These are phyloP conservation scores for Datnioides undecimradiatus DNA, from an alignment of 2,113 vertebrate species.

Conservation along the genomic window DNA sequence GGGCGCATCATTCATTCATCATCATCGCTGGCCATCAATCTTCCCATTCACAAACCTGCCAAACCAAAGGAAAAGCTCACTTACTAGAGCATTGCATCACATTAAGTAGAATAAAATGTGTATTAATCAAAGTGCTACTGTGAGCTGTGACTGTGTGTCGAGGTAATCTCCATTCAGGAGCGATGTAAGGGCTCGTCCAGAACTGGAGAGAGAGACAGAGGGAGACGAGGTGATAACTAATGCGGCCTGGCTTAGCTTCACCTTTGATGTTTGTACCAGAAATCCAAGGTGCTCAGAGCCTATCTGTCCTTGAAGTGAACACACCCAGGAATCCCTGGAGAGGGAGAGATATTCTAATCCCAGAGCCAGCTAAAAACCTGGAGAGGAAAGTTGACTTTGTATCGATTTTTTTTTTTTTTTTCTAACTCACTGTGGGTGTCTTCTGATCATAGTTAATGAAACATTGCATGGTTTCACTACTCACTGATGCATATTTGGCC, in stretches of 20 bases:
- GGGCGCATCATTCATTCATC: slow-evolving; percentile 22
- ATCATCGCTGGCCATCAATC: slow-evolving; percentile 44
- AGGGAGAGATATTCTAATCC: slow-evolving; percentile 69
- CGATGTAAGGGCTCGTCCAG: slow-evolving; percentile 48
- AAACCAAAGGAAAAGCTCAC: slow-evolving; percentile 18
- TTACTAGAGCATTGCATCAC: slow-evolving; percentile 54
- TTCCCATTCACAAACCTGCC: slow-evolving; percentile 25
- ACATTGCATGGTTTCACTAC: slow-evolving; percentile 27
- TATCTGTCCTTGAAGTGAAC: slow-evolving; percentile 78
- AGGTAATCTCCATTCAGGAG: slow-evolving; percentile 75
- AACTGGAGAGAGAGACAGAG: slow-evolving; percentile 10
- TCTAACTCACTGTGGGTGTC: slow-evolving; percentile 13
- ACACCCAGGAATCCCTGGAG: slow-evolving; percentile 62
- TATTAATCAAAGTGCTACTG: slow-evolving; percentile 61
- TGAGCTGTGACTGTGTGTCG: slow-evolving; percentile 63
- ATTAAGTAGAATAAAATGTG: slow-evolving; percentile 71
- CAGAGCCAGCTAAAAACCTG: slow-evolving; percentile 39
- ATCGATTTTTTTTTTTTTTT: slow-evolving; percentile 29
- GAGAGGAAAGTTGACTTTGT: slow-evolving; percentile 33
- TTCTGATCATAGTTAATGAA: slow-evolving; percentile 52
- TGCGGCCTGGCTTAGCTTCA: slow-evolving; percentile 67
- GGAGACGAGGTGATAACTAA: slow-evolving; percentile 61
- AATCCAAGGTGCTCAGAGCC: slow-evolving; percentile 71
- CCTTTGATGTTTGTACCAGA: slow-evolving; percentile 78
- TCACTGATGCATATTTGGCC: slow-evolving; percentile 43